phyloP scores from a whole-genome alignment of 2,797 vertebrate genomes.

The Halcyon badia region DNA sequence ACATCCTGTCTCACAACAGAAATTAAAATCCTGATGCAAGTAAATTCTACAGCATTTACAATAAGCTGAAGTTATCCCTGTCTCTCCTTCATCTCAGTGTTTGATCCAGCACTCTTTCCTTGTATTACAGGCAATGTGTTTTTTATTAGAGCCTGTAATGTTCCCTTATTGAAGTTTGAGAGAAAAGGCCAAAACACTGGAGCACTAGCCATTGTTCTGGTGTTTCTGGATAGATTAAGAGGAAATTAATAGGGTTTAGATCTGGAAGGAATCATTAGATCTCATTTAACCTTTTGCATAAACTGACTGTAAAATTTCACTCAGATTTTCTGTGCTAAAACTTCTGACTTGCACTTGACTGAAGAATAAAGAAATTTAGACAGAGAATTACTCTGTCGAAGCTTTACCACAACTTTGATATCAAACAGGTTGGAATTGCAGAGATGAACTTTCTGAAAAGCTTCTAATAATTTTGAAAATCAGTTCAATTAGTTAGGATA shows the following conservation, averaged over 20 bases:
- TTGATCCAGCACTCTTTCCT: background rate
- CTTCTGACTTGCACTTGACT: background rate
- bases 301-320: conserved; percentile 16
- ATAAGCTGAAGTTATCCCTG: background rate
- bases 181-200: conserved; percentile 1
- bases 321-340: background rate
- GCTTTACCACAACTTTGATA: background rate
- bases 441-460: background rate
- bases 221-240: conserved; percentile 19
- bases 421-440: background rate
- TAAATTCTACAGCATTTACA: background rate
- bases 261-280: background rate
- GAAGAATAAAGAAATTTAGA: conserved; percentile 25
- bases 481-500: background rate
- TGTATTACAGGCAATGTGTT: background rate
- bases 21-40: background rate
- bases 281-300: conserved; percentile 46
- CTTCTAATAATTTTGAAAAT: background rate
- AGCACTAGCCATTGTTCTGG: conserved; percentile 3
- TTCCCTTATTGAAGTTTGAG: conserved; percentile 20
- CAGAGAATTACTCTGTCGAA: background rate
- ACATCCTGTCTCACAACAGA: background rate
- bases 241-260: conserved; percentile 20
- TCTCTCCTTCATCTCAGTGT: background rate
- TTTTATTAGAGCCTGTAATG: conserved; percentile 29